A percentile compares a stretch with the other conserved stretches of the same genome.
Evolutionary conservation across 2,888 invertebrate genomes (phyloP).

Genomic region (Chirona hameri): DNA sequence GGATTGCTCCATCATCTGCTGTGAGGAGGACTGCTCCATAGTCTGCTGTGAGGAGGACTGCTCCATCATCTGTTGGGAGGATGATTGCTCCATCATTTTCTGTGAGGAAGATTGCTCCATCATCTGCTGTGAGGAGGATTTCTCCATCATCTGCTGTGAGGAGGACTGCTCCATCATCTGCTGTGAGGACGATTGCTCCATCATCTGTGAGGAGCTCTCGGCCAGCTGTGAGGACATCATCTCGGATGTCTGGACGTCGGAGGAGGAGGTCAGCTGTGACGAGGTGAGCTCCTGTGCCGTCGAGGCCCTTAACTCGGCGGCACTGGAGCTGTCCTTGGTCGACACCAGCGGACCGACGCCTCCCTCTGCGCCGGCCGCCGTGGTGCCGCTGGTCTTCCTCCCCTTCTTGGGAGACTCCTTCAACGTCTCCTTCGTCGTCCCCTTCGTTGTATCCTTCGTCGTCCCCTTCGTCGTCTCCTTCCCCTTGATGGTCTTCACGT

Average conservation of each 20-base stretch:
- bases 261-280: neutral
- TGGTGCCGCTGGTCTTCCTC: neutral
- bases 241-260: neutral
- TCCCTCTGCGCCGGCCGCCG: neutral
- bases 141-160: neutral
- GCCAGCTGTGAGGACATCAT: neutral
- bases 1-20: neutral
- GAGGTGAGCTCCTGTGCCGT: neutral
- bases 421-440: neutral
- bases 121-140: neutral
- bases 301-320: conserved; percentile 27
- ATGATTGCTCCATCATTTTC: neutral
- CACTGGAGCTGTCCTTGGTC: neutral
- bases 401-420: neutral
- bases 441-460: neutral
- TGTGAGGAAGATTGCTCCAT: neutral
- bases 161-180: neutral
- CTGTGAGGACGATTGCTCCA: neutral
- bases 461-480: neutral
- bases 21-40: neutral
- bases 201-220: neutral
- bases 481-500: neutral
- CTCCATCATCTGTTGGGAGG: neutral
- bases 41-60: neutral
- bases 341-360: neutral